Evolutionary conservation across 2,113 vertebrate genomes (phyloP).

Genomic region (Myiozetetes cayanensis): DNA sequence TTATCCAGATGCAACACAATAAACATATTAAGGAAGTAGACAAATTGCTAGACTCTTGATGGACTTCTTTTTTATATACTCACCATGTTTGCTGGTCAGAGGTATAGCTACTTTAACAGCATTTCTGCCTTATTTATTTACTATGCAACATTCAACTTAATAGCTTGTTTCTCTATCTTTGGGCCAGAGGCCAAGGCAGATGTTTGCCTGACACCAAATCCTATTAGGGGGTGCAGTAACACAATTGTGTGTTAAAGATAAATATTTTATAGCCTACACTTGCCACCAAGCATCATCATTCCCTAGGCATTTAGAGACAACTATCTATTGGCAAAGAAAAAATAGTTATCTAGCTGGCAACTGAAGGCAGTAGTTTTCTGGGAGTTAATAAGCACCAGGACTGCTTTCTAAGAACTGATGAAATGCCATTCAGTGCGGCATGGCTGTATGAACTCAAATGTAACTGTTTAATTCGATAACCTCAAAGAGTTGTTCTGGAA

Average conservation of each 20-base stretch:
- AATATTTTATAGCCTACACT: conserved; percentile 73
- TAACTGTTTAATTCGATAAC: background rate
- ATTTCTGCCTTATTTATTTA: conserved; percentile 66
- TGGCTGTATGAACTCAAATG: background rate
- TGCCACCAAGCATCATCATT: conserved; percentile 54
- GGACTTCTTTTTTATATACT: conserved; percentile 55
- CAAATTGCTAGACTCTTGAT: conserved; percentile 15
- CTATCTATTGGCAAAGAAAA: conserved; percentile 28
- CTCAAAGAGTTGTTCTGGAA: background rate
- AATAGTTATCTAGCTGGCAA: conserved; percentile 30
- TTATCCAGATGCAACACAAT: conserved; percentile 47
- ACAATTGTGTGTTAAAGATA: conserved; percentile 70
- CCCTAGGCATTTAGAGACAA: conserved; percentile 32
- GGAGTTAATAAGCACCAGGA: conserved; percentile 34
- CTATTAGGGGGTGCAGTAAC: conserved; percentile 70
- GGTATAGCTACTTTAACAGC: conserved; percentile 12
- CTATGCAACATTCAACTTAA: conserved; percentile 58
- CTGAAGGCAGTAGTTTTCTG: background rate
- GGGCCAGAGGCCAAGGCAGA: conserved; percentile 72
- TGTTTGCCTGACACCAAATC: conserved; percentile 65
- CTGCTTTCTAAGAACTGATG: conserved; percentile 25
- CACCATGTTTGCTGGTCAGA: conserved; percentile 9
- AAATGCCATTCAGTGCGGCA: background rate
- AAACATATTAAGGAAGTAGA: conserved; percentile 57
- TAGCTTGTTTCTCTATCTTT: conserved; percentile 63